These are phyloP conservation scores for Philonicus albiceps DNA, from an alignment of 2,888 invertebrate genomes.

Conservation along the genomic window DNA sequence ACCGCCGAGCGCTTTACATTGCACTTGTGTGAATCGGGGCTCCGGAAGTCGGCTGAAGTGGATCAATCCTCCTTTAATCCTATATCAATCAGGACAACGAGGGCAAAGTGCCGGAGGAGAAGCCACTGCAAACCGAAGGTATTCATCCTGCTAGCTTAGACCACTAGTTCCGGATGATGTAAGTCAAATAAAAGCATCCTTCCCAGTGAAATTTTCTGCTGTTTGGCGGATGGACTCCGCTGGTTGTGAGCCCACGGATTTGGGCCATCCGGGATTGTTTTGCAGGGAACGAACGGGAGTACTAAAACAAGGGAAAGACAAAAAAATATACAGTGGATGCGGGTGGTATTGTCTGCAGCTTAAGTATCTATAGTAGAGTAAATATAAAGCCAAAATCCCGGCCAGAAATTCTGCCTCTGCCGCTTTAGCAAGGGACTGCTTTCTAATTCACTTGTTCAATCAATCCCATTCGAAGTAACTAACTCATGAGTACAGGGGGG, in stretches of 20 bases:
- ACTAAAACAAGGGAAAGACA: neutral
- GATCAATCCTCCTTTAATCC: slow-evolving; percentile 37
- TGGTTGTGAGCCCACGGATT: neutral
- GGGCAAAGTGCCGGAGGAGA: neutral
- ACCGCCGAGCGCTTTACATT: slow-evolving; percentile 2
- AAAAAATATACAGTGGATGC: neutral
- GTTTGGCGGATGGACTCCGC: neutral
- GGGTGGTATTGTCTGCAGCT: neutral
- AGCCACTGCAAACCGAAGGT: neutral
- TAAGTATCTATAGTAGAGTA: neutral
- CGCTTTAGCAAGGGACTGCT: neutral
- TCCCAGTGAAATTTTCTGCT: slow-evolving; percentile 21
- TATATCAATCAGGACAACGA: slow-evolving; percentile 33
- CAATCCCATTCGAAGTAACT: slow-evolving; percentile 46
- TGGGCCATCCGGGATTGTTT: neutral
- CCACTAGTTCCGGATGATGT: slow-evolving; percentile 33
- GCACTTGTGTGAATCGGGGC: slow-evolving; percentile 26
- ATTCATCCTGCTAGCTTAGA: neutral
- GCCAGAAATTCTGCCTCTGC: neutral
- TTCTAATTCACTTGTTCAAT: slow-evolving; percentile 48
- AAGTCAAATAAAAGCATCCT: slow-evolving; percentile 17
- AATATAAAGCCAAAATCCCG: slow-evolving; percentile 6
- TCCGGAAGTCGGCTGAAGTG: neutral
- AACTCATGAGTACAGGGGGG: slow-evolving; percentile 43
- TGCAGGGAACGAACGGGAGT: neutral